Evolutionary conservation across 2,113 vertebrate genomes (phyloP).

Genomic region (Mystacornis crossleyi): DNA sequence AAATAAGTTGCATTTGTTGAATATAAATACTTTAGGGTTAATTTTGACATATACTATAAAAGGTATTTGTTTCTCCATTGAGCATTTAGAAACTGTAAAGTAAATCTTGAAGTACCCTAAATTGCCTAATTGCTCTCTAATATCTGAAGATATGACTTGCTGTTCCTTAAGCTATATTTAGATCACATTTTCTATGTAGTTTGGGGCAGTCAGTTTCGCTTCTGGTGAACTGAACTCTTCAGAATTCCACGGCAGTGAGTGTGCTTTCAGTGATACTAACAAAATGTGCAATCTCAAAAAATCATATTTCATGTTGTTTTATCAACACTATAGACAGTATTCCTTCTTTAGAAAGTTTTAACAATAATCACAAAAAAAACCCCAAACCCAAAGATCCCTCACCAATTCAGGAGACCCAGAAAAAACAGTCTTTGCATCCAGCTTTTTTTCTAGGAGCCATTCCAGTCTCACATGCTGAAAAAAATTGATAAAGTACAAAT

Average conservation of each 20-base stretch:
- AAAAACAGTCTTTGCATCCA: not conserved
- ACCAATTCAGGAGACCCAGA: not conserved
- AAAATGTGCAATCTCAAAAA: not conserved
- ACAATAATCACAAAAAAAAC: not conserved
- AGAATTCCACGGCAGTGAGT: not conserved
- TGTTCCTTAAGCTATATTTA: not conserved
- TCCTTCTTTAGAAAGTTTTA: not conserved
- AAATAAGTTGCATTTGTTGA: not conserved
- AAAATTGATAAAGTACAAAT: not conserved
- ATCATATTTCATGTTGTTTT: not conserved
- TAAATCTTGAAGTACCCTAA: not conserved
- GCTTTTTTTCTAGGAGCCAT: not conserved
- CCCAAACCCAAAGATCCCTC: not conserved
- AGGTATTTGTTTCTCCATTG: not conserved
- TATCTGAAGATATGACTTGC: rapidly evolving
- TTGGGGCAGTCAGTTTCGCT: not conserved
- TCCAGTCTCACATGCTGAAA: not conserved
- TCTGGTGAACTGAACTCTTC: not conserved
- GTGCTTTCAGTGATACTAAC: not conserved
- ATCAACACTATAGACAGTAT: not conserved
- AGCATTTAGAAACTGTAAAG: not conserved
- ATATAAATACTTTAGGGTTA: not conserved
- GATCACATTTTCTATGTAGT: not conserved
- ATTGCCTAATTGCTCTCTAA: not conserved
- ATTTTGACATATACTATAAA: not conserved